Evolutionary conservation across 2,888 invertebrate species (phyloP), one percentile per base, ranked within the genome.

Genomic region (Tubulanus polymorphus): DNA sequence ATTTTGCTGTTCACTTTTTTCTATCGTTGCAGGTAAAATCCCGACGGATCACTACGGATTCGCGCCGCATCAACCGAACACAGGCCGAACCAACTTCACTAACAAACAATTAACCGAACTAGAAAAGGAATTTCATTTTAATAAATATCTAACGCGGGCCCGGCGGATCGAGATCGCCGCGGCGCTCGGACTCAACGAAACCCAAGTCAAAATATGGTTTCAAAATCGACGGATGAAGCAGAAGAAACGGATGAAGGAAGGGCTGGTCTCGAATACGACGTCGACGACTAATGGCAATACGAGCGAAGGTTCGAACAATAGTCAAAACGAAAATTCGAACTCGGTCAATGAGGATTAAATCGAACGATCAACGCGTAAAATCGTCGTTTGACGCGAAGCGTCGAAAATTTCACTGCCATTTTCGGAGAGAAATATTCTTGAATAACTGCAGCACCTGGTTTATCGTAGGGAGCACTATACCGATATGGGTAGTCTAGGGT

Each of bases 61-160:
- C 23, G 41, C 41, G 29, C 51, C 54, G 2, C n/a, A n/a, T n/a
- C 62, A 63, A 35, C 63, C 71, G 5, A 75, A 74, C 52, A 70
- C 74, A 61, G 95, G 95, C 32, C 85, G 99, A 53, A 99, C 99
- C 37, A 99, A 99, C 83, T 99, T 99, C 83, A 96, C 96, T 66
- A 99, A 97, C 81, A 97, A 97, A 81, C 99, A 99, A 80, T 86
- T 99, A 63, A 99, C 97, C 1, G 99, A 99, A 81, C 84, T 99
- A 65, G 99, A 99, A 80, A 99, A 99, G 78, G 97, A 99, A 81
- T 99, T 97, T 82, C 97, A 97, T 80, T 97, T 95, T 82, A 96
- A 96, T 83, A 96, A 95, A 82, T 99, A 99, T 83, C 86, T 99
- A 73, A 99, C 97, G 37, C 83, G 97, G 67, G 96, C 95, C 37